Evolutionary conservation across 1,140 invertebrate genomes (phyloP).

Genomic region (Doryteuthis pealeii): DNA sequence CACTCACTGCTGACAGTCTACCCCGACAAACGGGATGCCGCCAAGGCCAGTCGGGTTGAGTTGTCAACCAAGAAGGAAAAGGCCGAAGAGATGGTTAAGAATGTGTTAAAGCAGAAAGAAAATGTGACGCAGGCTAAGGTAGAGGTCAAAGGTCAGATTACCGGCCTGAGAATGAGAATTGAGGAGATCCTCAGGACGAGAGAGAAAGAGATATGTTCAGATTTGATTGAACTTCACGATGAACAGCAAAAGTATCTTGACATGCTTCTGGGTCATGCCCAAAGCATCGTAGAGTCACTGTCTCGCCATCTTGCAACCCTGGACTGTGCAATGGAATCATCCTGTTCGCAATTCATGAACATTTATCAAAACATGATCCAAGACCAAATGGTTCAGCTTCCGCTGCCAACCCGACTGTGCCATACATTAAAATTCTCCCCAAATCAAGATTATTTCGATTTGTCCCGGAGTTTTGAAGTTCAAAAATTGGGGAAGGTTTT

Average conservation of each 20-base stretch:
- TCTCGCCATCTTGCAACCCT: neutral
- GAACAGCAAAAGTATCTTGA: neutral
- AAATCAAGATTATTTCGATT: neutral
- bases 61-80: neutral
- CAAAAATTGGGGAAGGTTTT: neutral
- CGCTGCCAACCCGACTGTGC: neutral
- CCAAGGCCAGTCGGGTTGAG: neutral
- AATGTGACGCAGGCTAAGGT: neutral
- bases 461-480: neutral
- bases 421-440: neutral
- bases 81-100: neutral
- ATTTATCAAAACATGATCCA: conserved; percentile 2
- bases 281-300: neutral
- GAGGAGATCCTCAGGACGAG: neutral
- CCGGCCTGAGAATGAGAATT: neutral
- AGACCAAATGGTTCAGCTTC: neutral
- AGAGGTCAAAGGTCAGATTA: neutral
- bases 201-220: neutral
- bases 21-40: neutral
- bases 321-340: neutral
- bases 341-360: neutral
- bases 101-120: neutral
- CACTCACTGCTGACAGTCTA: neutral
- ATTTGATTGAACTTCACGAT: neutral
- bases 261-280: neutral